phyloP scores from a whole-genome alignment of 2,888 invertebrate genomes.

The Pegoplata infirma region DNA sequence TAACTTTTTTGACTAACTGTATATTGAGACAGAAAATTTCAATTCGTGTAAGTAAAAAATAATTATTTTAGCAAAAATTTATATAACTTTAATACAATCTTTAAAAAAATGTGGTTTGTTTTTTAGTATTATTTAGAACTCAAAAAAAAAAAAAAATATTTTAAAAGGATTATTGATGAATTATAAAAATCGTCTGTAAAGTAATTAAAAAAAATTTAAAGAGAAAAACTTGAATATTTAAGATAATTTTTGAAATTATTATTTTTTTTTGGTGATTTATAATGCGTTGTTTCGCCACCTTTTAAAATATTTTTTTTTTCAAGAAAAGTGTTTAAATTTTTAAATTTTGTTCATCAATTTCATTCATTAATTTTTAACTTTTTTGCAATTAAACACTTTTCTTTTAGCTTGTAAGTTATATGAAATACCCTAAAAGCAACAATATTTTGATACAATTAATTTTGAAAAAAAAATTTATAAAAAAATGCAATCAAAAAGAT shows the following conservation, averaged over 20 bases:
- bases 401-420: constrained; percentile 61
- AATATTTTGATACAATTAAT: constrained; percentile 72
- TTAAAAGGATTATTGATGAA: neutral
- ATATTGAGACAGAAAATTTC: too few relatives aligned
- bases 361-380: neutral
- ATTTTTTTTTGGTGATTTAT: too few relatives aligned
- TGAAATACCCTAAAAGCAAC: constrained; percentile 69
- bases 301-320: constrained; percentile 50
- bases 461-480: constrained; percentile 22
- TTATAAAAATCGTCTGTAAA: neutral
- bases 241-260: too few relatives aligned
- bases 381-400: constrained; percentile 41
- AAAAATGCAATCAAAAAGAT: constrained; percentile 76
- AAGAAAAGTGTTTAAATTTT: constrained; percentile 56
- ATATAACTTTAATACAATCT: too few relatives aligned
- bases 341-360: neutral
- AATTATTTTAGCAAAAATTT: too few relatives aligned
- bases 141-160: neutral
- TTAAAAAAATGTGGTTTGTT: neutral
- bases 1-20: too few relatives aligned
- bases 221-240: too few relatives aligned
- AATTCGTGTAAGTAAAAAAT: too few relatives aligned
- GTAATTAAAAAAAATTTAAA: neutral
- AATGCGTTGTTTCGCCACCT: too few relatives aligned
- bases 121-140: neutral